phyloP scores from a whole-genome alignment of 2,797 vertebrate species.

The Phataginus tetradactyla region DNA sequence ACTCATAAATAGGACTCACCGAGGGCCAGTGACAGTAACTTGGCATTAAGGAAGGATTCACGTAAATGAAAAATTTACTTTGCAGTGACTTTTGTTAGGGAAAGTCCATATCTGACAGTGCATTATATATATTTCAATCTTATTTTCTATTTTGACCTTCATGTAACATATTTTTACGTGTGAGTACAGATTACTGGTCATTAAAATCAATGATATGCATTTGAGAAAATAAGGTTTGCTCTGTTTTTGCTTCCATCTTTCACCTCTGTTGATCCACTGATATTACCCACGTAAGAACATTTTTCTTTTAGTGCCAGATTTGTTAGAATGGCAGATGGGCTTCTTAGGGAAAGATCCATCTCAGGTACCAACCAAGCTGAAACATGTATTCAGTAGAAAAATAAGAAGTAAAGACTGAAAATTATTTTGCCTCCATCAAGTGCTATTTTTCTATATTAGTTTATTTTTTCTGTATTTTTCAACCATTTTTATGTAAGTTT shows the following conservation, averaged over 20 bases:
- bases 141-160: background rate
- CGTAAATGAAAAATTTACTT: constrained; percentile 50
- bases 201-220: background rate
- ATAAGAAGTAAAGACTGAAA: background rate
- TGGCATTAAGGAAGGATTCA: constrained; percentile 45
- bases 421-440: background rate
- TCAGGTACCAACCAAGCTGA: background rate
- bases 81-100: constrained; percentile 46
- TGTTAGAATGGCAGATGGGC: background rate
- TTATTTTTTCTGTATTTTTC: background rate
- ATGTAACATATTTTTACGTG: background rate
- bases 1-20: constrained; percentile 57
- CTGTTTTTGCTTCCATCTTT: background rate
- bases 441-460: background rate
- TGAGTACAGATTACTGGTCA: background rate
- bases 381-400: background rate
- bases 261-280: background rate
- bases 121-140: background rate
- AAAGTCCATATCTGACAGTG: background rate
- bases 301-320: background rate
- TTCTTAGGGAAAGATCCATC: background rate
- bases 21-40: constrained; percentile 46
- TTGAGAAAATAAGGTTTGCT: background rate
- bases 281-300: background rate
- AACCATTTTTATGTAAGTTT: background rate